Evolutionary conservation across 2,113 vertebrate species (phyloP).

Genomic region (Podocnemis expansa): DNA sequence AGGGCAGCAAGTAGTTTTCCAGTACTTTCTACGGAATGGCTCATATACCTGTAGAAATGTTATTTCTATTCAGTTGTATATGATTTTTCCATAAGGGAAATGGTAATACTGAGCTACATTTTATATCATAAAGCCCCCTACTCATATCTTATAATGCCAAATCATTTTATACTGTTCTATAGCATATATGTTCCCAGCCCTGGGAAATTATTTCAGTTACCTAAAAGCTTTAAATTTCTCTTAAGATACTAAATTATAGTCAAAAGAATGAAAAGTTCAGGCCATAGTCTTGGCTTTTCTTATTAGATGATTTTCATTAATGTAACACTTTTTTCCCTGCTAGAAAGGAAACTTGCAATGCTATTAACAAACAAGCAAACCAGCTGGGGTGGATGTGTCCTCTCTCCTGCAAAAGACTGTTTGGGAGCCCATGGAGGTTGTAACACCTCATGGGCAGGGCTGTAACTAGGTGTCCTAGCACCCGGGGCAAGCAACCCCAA

Average conservation of each 20-base stretch:
- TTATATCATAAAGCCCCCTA: not conserved
- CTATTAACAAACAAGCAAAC: not conserved
- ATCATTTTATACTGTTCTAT: not conserved
- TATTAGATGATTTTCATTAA: not conserved
- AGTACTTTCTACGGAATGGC: not conserved
- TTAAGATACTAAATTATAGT: not conserved
- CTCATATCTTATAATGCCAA: not conserved
- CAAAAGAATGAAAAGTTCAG: not conserved
- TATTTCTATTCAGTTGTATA: not conserved
- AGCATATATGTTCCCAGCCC: not conserved
- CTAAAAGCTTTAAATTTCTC: not conserved
- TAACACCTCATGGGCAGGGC: too few relatives aligned
- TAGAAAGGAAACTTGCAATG: not conserved
- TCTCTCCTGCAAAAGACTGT: not conserved
- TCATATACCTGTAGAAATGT: not conserved
- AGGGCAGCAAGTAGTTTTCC: not conserved
- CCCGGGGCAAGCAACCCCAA: too few relatives aligned
- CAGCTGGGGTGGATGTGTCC: not conserved
- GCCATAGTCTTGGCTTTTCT: not conserved
- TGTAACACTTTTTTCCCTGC: not conserved
- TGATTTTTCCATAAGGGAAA: not conserved
- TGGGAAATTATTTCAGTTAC: not conserved
- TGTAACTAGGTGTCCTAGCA: too few relatives aligned
- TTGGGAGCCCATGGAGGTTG: not conserved
- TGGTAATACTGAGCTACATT: not conserved